phyloP scores from a whole-genome alignment of 2,797 vertebrate genomes.

The Fringilla coelebs region DNA sequence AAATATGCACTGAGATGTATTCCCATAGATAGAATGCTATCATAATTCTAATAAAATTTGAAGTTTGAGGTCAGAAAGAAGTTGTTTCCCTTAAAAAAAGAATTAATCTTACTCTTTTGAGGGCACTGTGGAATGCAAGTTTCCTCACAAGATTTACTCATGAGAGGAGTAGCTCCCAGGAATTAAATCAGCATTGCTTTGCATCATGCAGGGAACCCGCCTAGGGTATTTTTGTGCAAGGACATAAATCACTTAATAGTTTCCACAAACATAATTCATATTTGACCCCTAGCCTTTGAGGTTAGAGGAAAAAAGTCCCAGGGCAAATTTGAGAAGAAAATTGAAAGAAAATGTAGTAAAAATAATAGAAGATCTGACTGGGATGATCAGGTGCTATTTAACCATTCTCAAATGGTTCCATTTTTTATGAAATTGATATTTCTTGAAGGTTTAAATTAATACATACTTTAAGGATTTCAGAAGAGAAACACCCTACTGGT shows the following conservation, averaged over 20 bases:
- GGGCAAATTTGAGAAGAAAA: not conserved
- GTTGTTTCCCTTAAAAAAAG: constrained; percentile 9
- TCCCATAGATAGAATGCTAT: constrained; percentile 12
- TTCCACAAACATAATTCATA: constrained; percentile 22
- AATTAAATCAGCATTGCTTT: not conserved
- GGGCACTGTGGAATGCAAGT: not conserved
- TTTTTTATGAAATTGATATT: not conserved
- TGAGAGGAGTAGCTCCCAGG: not conserved
- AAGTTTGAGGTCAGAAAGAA: constrained; percentile 29
- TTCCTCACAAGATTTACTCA: not conserved
- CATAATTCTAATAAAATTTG: constrained; percentile 48
- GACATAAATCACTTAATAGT: not conserved
- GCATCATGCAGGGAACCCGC: not conserved
- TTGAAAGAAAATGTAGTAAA: not conserved
- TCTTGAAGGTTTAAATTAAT: not conserved
- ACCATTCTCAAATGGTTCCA: not conserved
- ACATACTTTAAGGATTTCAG: not conserved
- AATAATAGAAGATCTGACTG: not conserved
- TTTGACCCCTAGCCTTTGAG: not conserved
- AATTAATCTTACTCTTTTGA: not conserved
- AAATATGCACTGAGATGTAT: constrained; percentile 36
- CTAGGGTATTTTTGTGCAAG: not conserved
- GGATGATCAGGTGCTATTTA: not conserved
- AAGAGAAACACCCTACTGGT: not conserved
- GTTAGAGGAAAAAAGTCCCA: not conserved